phyloP scores from a whole-genome alignment of 30 jellyfish, hydroid and myxozoan genomes.

The Aurelia aurita region DNA sequence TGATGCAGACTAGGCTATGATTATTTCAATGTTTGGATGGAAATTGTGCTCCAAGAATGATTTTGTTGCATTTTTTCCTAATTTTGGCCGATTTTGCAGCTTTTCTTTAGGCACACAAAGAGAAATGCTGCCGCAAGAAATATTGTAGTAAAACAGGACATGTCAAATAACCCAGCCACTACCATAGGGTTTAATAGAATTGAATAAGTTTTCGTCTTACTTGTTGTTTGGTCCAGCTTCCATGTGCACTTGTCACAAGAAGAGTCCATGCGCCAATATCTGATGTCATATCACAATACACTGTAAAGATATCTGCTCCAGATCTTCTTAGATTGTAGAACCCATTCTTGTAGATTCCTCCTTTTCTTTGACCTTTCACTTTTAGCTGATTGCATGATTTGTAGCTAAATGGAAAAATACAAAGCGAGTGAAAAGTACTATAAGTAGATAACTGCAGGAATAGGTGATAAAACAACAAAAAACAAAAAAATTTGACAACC shows the following conservation, averaged over 20 bases:
- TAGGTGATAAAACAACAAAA: no score
- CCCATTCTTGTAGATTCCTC: constrained; percentile 80
- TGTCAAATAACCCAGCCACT: background rate
- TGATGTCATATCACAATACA: constrained; percentile 94
- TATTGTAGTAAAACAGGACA: background rate
- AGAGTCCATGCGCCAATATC: constrained; percentile 90
- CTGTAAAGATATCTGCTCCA: constrained; percentile 41
- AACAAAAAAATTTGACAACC: no score
- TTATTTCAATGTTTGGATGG: no score
- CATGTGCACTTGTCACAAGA: constrained; percentile 79
- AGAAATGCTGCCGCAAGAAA: no score
- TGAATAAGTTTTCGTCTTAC: constrained; percentile 20
- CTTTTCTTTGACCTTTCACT: constrained; percentile 72
- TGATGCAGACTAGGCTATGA: no score
- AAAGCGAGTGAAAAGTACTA: no score
- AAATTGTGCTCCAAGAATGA: no score
- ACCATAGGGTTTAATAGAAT: background rate
- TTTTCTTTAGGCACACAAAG: no score
- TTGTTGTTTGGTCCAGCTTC: constrained; percentile 88
- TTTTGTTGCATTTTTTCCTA: no score
- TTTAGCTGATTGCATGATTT: constrained; percentile 90
- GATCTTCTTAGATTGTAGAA: constrained; percentile 46
- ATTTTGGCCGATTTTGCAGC: no score
- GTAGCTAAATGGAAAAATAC: constrained; percentile 54
- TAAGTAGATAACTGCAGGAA: no score